phyloP scores from a whole-genome alignment of 2,888 invertebrate species.

The Calephelis perditalis region DNA sequence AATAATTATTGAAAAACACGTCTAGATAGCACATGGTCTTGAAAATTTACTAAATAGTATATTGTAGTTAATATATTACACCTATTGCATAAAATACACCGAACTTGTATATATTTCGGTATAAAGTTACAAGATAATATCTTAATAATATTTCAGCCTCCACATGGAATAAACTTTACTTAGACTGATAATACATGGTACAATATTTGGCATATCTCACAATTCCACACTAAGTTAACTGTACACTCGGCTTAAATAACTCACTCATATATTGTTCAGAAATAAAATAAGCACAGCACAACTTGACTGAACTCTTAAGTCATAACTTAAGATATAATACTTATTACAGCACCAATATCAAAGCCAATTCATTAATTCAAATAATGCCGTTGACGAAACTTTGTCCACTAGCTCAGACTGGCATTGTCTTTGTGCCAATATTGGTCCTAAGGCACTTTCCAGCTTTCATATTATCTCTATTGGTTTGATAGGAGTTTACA shows the following conservation, averaged over 20 bases:
- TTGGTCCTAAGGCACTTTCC: too few relatives aligned
- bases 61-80: neutral
- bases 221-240: conserved; percentile 48
- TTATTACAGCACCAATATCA: conserved; percentile 40
- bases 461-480: too few relatives aligned
- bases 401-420: too few relatives aligned
- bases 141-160: conserved; percentile 41
- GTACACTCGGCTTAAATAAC: conserved; percentile 23
- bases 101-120: neutral
- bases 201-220: conserved; percentile 74
- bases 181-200: conserved; percentile 40
- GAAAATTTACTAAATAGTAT: too few relatives aligned
- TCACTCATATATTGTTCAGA: conserved; percentile 25
- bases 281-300: conserved; percentile 57
- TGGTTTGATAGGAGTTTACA: too few relatives aligned
- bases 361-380: neutral
- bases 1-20: conserved; percentile 4
- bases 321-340: conserved; percentile 30
- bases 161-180: conserved; percentile 40
- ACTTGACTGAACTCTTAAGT: conserved; percentile 45
- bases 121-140: conserved; percentile 12
- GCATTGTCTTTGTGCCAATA: too few relatives aligned
- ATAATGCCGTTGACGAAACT: neutral
- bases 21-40: too few relatives aligned
- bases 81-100: conserved; percentile 7